Conservation (phyloP, 2,888 invertebrate genomes). For the Cephus sareptanus region DNA sequence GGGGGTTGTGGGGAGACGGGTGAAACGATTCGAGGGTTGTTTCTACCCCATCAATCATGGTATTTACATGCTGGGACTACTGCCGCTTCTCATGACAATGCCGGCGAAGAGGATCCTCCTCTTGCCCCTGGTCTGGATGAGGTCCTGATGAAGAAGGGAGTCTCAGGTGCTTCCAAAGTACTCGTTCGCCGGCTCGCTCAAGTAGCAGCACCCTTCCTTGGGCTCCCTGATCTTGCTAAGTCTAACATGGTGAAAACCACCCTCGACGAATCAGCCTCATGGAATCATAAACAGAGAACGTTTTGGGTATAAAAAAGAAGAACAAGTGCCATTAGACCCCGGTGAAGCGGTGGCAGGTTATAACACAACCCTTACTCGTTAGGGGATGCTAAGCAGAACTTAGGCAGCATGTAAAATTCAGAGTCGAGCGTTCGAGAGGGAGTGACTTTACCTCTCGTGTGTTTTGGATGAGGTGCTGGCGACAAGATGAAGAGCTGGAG, state of each 20-base stretch:
- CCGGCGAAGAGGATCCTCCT: background rate
- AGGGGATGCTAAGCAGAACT: background rate
- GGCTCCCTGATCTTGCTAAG: background rate
- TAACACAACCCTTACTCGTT: background rate
- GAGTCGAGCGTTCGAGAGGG: background rate
- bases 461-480: background rate
- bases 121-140: background rate
- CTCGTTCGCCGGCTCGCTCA: background rate
- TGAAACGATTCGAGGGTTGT: conserved; percentile 41
- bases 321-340: background rate
- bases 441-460: background rate
- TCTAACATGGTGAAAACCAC: background rate
- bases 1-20: background rate
- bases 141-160: background rate
- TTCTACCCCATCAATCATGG: conserved; percentile 56
- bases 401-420: background rate
- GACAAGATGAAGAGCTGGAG: too few relatives aligned
- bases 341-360: background rate
- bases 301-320: background rate
- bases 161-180: conserved; percentile 1
- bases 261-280: background rate
- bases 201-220: background rate
- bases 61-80: conserved; percentile 43
- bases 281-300: background rate
- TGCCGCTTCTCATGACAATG: background rate